Evolutionary conservation across 2,113 vertebrate species (phyloP).

Genomic region (Passerina amoena): DNA sequence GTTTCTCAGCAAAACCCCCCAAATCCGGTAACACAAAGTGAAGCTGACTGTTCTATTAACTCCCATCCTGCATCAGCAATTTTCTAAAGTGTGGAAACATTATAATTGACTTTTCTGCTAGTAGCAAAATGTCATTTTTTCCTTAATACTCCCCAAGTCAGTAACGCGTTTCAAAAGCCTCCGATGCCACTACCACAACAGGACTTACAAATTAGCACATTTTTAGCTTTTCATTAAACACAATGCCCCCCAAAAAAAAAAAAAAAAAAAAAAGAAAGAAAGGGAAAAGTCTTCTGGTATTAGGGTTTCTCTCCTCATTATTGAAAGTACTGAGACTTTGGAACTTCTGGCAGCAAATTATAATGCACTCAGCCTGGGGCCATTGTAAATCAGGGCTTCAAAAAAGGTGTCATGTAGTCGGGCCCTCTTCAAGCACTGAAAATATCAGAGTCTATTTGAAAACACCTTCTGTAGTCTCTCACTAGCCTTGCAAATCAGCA

Average conservation of each 20-base stretch:
- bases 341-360: conserved; percentile 70
- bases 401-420: conserved; percentile 54
- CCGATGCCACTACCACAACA: conserved; percentile 64
- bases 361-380: conserved; percentile 72
- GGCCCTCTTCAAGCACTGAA: conserved; percentile 64
- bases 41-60: conserved; percentile 71
- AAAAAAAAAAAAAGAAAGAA: background rate
- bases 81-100: conserved; percentile 60
- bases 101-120: conserved; percentile 66
- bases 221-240: conserved; percentile 67
- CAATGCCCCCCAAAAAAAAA: conserved; percentile 10
- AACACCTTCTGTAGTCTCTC: conserved; percentile 60
- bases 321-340: conserved; percentile 66
- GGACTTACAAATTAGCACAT: conserved; percentile 66
- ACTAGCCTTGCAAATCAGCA: conserved; percentile 76
- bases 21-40: conserved; percentile 50
- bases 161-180: conserved; percentile 64
- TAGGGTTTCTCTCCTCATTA: conserved; percentile 61
- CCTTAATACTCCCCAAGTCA: conserved; percentile 52
- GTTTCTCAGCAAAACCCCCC: conserved; percentile 3
- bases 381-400: conserved; percentile 73
- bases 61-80: conserved; percentile 65
- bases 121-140: conserved; percentile 53
- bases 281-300: conserved; percentile 44
- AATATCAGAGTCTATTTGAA: conserved; percentile 70